Evolutionary conservation across 2,113 vertebrate genomes (phyloP).

Genomic region (Scophthalmus maximus): DNA sequence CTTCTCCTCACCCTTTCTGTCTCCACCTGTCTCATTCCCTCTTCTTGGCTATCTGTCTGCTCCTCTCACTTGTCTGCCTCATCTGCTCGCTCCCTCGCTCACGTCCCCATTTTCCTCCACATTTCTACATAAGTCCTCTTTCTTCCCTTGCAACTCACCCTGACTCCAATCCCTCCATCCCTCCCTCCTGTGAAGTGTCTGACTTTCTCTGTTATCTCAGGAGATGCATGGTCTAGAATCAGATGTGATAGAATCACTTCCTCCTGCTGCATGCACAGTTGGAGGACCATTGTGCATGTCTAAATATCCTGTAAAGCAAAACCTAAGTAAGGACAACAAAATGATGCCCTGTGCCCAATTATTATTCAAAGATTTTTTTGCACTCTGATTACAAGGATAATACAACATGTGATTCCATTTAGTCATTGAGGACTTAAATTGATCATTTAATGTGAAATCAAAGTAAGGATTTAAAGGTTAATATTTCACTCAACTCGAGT

Average conservation of each 20-base stretch:
- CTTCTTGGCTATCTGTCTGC: constrained; percentile 32
- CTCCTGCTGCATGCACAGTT: constrained; percentile 2
- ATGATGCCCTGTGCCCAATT: neutral
- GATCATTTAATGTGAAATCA: no score
- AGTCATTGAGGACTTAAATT: neutral
- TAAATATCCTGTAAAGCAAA: neutral
- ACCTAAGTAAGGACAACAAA: neutral
- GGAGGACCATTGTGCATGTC: neutral
- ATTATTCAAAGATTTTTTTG: neutral
- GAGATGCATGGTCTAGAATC: constrained; percentile 45
- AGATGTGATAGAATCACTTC: constrained; percentile 42
- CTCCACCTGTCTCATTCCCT: constrained; percentile 59
- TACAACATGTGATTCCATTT: neutral
- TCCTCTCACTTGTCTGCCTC: constrained; percentile 40
- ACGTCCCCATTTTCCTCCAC: constrained; percentile 2
- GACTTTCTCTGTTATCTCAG: constrained; percentile 45
- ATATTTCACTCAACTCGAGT: neutral
- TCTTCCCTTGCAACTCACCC: constrained; percentile 27
- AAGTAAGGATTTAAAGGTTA: no score
- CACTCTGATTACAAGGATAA: neutral
- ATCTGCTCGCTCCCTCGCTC: constrained; percentile 10
- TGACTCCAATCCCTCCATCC: constrained; percentile 32
- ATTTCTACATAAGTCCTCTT: constrained; percentile 4
- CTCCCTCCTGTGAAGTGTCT: constrained; percentile 28
- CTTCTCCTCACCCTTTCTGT: constrained; percentile 2